Conservation (phyloP, 1,140 invertebrate genomes). For the Drosophila paulistorum region DNA sequence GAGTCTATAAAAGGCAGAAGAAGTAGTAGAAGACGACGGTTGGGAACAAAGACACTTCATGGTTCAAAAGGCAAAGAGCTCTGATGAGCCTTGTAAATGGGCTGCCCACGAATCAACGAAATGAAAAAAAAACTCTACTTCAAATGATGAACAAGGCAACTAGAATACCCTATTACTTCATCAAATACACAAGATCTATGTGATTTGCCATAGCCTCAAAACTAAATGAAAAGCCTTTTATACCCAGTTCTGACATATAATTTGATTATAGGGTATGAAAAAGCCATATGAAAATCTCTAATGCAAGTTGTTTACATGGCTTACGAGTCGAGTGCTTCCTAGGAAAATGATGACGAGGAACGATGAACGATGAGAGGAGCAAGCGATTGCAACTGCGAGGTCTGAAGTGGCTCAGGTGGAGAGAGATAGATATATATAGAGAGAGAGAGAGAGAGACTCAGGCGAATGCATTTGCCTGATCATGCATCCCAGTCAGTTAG, state of each 20-base stretch:
- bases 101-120: conserved; percentile 15
- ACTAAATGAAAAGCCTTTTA: too few relatives aligned
- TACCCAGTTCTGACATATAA: too few relatives aligned
- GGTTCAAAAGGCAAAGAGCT: conserved; percentile 43
- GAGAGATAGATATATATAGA: not conserved
- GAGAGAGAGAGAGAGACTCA: not conserved
- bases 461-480: conserved; percentile 68
- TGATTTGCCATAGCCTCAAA: too few relatives aligned
- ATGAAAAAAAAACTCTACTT: not conserved
- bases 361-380: conserved; percentile 19
- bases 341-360: conserved; percentile 72
- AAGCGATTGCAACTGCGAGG: conserved; percentile 33
- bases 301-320: conserved; percentile 69
- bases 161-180: too few relatives aligned
- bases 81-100: conserved; percentile 71
- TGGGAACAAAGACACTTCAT: conserved; percentile 75
- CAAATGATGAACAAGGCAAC: too few relatives aligned
- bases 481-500: conserved; percentile 45
- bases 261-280: conserved; percentile 15
- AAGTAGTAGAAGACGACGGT: not conserved
- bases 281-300: conserved; percentile 45
- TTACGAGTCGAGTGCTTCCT: conserved; percentile 71
- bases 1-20: not conserved
- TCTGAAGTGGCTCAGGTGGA: conserved; percentile 57
- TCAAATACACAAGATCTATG: too few relatives aligned